Evolutionary conservation across 2,113 vertebrate genomes (phyloP).

Genomic region (Acrocephalus arundinaceus): DNA sequence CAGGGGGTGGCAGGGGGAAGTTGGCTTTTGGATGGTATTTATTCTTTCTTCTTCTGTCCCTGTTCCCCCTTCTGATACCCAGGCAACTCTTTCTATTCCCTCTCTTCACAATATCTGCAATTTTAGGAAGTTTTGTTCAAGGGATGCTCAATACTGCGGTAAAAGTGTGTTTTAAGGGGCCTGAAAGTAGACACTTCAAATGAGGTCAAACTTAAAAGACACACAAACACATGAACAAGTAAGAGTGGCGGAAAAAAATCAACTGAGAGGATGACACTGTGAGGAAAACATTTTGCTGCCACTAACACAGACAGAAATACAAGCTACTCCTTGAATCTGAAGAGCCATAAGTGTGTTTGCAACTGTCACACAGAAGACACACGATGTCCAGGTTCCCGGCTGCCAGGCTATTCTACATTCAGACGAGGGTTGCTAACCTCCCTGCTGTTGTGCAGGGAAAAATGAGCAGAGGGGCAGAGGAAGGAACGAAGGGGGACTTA

Average conservation of each 20-base stretch:
- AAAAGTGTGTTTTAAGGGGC: background rate
- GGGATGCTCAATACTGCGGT: background rate
- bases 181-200: background rate
- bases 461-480: background rate
- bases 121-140: background rate
- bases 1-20: background rate
- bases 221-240: background rate
- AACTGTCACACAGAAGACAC: background rate
- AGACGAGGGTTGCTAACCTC: slow-evolving; percentile 12
- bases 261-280: background rate
- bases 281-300: slow-evolving; percentile 38
- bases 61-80: background rate
- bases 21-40: background rate
- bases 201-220: background rate
- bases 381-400: background rate
- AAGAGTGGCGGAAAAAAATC: background rate
- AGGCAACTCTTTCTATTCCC: background rate
- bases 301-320: background rate
- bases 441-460: background rate
- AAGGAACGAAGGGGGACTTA: background rate
- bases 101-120: background rate
- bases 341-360: background rate
- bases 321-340: background rate
- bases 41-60: background rate
- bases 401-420: slow-evolving; percentile 22